Evolutionary conservation across 1,140 invertebrate genomes (phyloP), one percentile per base, ranked within the genome.

Genomic region (Charaxes varanes): DNA sequence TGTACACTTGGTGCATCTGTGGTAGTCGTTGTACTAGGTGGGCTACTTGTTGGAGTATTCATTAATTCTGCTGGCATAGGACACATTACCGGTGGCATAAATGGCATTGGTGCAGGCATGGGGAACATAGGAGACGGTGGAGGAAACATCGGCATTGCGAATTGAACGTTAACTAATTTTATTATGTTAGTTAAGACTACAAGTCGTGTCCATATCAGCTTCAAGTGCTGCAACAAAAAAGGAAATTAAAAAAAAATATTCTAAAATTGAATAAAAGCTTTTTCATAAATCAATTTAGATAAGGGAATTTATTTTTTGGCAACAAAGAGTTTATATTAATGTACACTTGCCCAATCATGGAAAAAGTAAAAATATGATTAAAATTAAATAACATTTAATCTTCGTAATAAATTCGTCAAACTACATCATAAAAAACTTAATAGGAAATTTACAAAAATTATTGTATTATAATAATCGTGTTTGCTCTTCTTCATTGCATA

Each of bases 101-200:
- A 27, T 7, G 53, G 53, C 12, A 63, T 23, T 5, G 53, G 38
- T n/a, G 46, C 41, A 1, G 57, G 48, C 16, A 53, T 3, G 10
- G 41, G 33, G 7, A 47, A 48, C 6, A 61, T 30, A 1, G 60
- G 52, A 4, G 50, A 47, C 7, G 45, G 52, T 4, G 35, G 8
- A 4, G 36, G 44, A 16, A 31, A 31, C 18, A 40, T 38, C 4
- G 45, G 45, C 40, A 57, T 43, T 30, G 38, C 37, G 14, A 51
- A 41, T 41, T 50, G 42, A 7, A 46, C 26, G n/a, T 36, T 24
- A 8, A 18, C 45, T 17, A 30, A 41, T 26, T 5, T 31, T 15
- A 44, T 27, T 14, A 42, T 24, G n/a, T 31, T 23, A 5, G 14
- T 19, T 2, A 57, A 23, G 6, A 49, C 13, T 11, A 16, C 10